Percentiles rank a stretch among this genome's conserved stretches.
Evolutionary conservation across 1,140 invertebrate species (phyloP).

Genomic region (Venturia canescens): DNA sequence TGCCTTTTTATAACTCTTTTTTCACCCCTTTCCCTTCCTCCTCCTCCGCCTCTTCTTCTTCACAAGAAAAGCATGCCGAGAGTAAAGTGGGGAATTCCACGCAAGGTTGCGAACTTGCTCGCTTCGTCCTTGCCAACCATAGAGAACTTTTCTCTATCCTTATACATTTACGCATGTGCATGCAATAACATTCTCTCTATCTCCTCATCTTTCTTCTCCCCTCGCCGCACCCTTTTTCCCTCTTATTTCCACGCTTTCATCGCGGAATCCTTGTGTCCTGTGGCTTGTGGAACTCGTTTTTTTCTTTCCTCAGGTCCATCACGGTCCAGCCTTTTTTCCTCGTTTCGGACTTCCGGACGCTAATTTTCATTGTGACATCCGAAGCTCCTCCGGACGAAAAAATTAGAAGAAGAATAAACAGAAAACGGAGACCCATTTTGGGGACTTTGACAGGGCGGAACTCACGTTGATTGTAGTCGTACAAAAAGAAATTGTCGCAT

Average conservation of each 20-base stretch:
- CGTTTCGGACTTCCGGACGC: no score
- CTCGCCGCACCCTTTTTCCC: not conserved
- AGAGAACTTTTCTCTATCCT: constrained; percentile 20
- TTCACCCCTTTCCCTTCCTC: not conserved
- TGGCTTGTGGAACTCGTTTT: not conserved
- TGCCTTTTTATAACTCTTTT: not conserved
- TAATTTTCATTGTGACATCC: no score
- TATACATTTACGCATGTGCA: not conserved
- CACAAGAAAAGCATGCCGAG: not conserved
- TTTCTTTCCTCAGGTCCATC: not conserved
- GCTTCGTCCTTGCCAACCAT: constrained; percentile 39
- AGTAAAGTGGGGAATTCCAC: constrained; percentile 33
- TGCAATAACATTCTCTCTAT: not conserved
- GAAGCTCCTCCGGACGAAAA: no score
- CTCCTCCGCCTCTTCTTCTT: not conserved
- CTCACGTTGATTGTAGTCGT: no score
- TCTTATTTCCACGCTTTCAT: not conserved
- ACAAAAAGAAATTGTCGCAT: not conserved
- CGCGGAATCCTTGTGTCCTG: not conserved
- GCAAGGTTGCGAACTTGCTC: constrained; percentile 38
- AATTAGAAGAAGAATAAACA: no score
- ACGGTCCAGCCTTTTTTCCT: not conserved
- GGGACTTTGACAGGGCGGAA: no score
- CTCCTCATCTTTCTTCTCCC: not conserved
- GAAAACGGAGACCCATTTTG: no score